Conservation (phyloP, 2,113 vertebrate genomes). For the Larimichthys crocea region DNA sequence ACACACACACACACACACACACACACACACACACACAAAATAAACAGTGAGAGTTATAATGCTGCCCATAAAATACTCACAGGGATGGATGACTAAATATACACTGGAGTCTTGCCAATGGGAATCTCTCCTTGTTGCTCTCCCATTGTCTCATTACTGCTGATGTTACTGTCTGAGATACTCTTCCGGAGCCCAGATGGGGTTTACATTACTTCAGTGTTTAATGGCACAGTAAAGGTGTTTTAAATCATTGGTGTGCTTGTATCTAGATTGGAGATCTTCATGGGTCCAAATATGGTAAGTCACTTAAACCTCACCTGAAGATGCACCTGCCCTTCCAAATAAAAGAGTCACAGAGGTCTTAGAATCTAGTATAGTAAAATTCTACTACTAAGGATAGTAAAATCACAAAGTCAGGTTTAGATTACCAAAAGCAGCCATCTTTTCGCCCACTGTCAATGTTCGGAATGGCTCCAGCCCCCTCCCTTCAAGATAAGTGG, state of each 20-base stretch:
- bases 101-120: conserved; percentile 77
- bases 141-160: conserved; percentile 68
- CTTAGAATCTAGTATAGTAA: no score
- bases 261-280: neutral
- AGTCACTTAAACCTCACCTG: neutral
- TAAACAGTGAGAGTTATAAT: conserved; percentile 48
- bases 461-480: no score
- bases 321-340: neutral
- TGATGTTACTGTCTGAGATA: conserved; percentile 53
- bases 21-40: conserved; percentile 36
- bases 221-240: conserved; percentile 8
- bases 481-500: neutral
- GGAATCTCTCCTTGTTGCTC: conserved; percentile 69
- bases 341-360: neutral
- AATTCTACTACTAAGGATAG: no score
- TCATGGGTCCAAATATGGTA: neutral
- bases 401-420: no score
- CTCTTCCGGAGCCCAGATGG: neutral
- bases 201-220: conserved; percentile 26
- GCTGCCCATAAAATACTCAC: conserved; percentile 51
- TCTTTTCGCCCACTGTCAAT: no score
- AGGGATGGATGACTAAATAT: conserved; percentile 78
- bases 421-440: no score
- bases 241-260: neutral
- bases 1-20: conserved; percentile 6